Percentiles rank a stretch among this genome's conserved stretches.
Evolutionary conservation across 1,140 invertebrate genomes (phyloP).

Genomic region (Maniola jurtina): DNA sequence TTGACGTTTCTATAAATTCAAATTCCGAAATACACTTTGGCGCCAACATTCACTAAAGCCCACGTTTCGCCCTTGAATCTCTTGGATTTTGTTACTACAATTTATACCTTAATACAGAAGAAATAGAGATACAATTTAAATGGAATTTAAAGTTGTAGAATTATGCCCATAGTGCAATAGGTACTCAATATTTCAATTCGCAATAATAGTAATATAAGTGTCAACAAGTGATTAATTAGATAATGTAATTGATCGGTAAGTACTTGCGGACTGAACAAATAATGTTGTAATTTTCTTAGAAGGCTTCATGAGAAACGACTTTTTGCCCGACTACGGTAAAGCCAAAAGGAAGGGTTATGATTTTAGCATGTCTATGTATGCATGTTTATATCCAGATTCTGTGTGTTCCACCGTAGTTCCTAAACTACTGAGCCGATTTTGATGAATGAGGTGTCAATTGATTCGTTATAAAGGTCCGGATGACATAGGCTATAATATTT

Average conservation of each 20-base stretch:
- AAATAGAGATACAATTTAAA: slow-evolving; percentile 7
- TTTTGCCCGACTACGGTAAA: no score
- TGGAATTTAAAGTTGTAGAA: neutral
- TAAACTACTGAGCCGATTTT: no score
- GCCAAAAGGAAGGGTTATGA: no score
- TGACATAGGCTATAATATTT: no score
- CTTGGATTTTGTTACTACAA: neutral
- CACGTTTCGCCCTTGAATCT: slow-evolving; percentile 22
- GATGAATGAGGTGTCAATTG: no score
- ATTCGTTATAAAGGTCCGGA: no score
- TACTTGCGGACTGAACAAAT: slow-evolving; percentile 1
- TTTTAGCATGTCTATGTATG: no score
- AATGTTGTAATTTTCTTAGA: neutral
- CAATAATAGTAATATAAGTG: slow-evolving; percentile 11
- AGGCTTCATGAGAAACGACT: neutral
- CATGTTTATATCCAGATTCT: no score
- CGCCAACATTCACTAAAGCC: slow-evolving; percentile 29
- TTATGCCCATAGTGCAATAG: neutral
- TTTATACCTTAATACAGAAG: neutral
- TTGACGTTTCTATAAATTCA: slow-evolving; percentile 25
- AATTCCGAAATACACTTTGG: slow-evolving; percentile 19
- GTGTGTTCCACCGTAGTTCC: no score
- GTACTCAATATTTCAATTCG: slow-evolving; percentile 13
- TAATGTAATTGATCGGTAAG: neutral
- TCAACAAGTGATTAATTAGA: slow-evolving; percentile 20